These are phyloP conservation scores for Knipowitschia caucasica DNA, from an alignment of 2,797 vertebrate genomes.

Conservation along the genomic window DNA sequence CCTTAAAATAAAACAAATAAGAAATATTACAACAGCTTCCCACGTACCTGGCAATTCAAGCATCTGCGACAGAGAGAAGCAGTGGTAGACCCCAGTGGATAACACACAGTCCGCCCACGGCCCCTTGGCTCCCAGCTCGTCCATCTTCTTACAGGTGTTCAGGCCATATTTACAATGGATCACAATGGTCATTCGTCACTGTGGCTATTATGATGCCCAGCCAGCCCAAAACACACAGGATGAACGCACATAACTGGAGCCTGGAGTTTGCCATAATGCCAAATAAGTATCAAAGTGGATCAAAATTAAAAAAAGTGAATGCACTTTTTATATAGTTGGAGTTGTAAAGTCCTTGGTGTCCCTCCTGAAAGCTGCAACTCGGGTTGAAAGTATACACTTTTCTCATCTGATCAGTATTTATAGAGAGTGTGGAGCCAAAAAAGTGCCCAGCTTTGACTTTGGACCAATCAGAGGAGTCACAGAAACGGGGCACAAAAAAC, in stretches of 20 bases:
- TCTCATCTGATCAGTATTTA: constrained; percentile 48
- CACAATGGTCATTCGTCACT: constrained; percentile 94
- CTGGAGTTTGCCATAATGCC: constrained; percentile 85
- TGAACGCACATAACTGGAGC: constrained; percentile 86
- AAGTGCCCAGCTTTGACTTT: constrained; percentile 32
- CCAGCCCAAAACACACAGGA: constrained; percentile 88
- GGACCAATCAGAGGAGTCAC: constrained; percentile 63
- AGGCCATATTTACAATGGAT: constrained; percentile 88
- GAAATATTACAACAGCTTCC: no score
- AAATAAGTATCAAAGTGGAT: constrained; percentile 11
- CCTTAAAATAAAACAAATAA: no score
- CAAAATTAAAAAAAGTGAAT: constrained; percentile 7
- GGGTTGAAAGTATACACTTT: constrained; percentile 22
- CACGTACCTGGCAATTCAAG: constrained; percentile 88
- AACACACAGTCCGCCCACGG: constrained; percentile 94
- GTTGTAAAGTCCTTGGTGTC: constrained; percentile 32
- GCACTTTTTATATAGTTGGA: no score
- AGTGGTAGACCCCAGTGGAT: constrained; percentile 90
- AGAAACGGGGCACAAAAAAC: constrained; percentile 2
- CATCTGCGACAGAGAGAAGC: constrained; percentile 87
- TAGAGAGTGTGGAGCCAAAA: constrained; percentile 37
- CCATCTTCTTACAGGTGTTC: constrained; percentile 92
- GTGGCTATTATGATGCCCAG: constrained; percentile 89
- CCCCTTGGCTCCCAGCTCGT: constrained; percentile 87
- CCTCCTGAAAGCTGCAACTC: constrained; percentile 13